Base-by-base conservation (phyloP, 2,113 vertebrate genomes). In the Lamprotornis superbus region DNA sequence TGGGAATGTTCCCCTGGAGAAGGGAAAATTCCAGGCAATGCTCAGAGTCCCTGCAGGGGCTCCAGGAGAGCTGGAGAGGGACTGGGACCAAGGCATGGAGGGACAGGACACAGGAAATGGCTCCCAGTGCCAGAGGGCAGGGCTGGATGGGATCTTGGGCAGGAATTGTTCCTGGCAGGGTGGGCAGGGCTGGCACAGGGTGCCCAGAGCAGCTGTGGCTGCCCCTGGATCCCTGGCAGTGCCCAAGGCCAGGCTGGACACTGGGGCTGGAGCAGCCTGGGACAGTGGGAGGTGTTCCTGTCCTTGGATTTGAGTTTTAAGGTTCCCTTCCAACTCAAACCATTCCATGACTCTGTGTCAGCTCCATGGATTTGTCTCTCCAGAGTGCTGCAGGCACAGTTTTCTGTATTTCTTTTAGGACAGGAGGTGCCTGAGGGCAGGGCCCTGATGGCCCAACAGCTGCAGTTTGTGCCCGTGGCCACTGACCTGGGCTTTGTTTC, bases 241-340 rank as follows among this genome's bases (percentile, higher is more conserved):
- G n/a, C 1, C 2, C 56, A 1, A 9, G 56, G 12, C 5, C 75
- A 56, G n/a, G 24, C 0, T 69, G 63, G 61, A 25, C 2, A 21
- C 2, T 39, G 12, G 21, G 16, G 16, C 25, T 5, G 6, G 57
- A 47, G 30, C n/a, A 30, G 0, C 49, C 56, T 80, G 46, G 30
- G 24, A 2, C 1, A 4, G 20, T 39, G 50, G 20, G 0, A 46
- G 6, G 2, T n/a, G 65, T 46, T 50, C 7, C 8, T 65, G 57
- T 23, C 1, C 1, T 0, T 25, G 4, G 49, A 19, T 64, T 56
- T 28, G 19, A 40, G 5, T 40, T 74, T 74, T 74, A 19, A 47
- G 17, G 7, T 55, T 60, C 25, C 20, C 6, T 74, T 55, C n/a
- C 31, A 37, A 2, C 22, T 7, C 15, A 55, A 21, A 5, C 5